Base-by-base conservation (phyloP, 2,888 invertebrate species). In the Scaeva pyrastri region DNA sequence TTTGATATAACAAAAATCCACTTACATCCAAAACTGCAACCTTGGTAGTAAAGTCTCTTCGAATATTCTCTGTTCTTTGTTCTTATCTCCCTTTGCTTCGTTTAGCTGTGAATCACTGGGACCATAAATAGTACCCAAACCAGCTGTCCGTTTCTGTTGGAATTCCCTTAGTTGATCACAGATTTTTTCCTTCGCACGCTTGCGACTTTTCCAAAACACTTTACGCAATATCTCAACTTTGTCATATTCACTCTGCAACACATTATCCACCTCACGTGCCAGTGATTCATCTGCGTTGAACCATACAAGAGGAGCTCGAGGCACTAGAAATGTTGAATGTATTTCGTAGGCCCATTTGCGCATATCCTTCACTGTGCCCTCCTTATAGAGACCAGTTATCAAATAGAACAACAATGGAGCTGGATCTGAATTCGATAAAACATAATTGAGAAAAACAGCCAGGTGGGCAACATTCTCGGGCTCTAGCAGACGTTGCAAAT, bases 261-360 rank as follows among this genome's bases (percentile, higher is more conserved):
- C 96, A 89, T 97, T 96, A 91, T 98, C 98, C 71, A 98, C 97
- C 93, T 98, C 97, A 87, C 97, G 95, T 12, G 97, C 97, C 91
- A 97, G 95, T 89, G 96, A 96, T 91, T 98, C 98, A 90, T 93
- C 92, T 43, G 92, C 91, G n/a, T 90, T 91, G 87, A 91, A 92
- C 92, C 92, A 92, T 6, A 91, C 90, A 16, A 92, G 82, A 10
- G 92, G 92, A 89, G 98, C 97, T 90, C 96, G 95, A 84, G 98
- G 98, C 90, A 97, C 97, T 81, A 98, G 94, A 94, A 99, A 99
- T 90, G 97, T 97, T 88, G 98, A 98, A 93, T 98, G 98, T 91
- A 99, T 98, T 94, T 99, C 99, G 93, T 99, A 99, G 4, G 99
- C 99, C 99, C 99, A 99, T 92, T 98, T 97, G 75, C 97, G 95